phyloP scores from a whole-genome alignment of 2,113 vertebrate genomes.

The Salvelinus sp. region DNA sequence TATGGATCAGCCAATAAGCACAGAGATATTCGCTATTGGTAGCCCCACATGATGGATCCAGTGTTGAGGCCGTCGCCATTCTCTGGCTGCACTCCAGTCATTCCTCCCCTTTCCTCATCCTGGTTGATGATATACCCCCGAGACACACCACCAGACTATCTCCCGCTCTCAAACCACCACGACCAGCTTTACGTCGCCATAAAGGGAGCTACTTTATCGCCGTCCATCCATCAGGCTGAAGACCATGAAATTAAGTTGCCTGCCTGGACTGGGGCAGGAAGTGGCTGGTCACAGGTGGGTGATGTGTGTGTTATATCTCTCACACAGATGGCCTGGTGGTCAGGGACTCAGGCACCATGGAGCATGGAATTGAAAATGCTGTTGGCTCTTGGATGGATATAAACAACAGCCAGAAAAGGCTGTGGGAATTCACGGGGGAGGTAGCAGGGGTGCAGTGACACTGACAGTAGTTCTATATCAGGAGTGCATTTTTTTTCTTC shows the following conservation, averaged over 20 bases:
- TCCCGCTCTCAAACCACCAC: constrained; percentile 21
- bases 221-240: constrained; percentile 8
- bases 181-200: constrained; percentile 53
- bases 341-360: background rate
- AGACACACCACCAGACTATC: constrained; percentile 42
- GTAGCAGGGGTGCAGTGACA: too few relatives aligned
- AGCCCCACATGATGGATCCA: background rate
- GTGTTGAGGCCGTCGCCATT: background rate
- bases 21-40: too few relatives aligned
- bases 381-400: background rate
- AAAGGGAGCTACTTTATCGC: constrained; percentile 28
- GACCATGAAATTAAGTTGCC: constrained; percentile 33
- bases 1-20: too few relatives aligned
- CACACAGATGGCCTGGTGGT: background rate
- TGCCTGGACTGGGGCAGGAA: background rate
- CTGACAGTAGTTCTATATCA: too few relatives aligned
- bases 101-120: background rate
- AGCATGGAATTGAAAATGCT: background rate
- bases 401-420: too few relatives aligned
- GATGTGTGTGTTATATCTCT: background rate
- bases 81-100: background rate
- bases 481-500: too few relatives aligned
- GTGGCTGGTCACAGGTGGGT: background rate
- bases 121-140: constrained; percentile 39
- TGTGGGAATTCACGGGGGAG: too few relatives aligned